Conservation (phyloP, 2,888 invertebrate genomes). For the Allygus modestus region DNA sequence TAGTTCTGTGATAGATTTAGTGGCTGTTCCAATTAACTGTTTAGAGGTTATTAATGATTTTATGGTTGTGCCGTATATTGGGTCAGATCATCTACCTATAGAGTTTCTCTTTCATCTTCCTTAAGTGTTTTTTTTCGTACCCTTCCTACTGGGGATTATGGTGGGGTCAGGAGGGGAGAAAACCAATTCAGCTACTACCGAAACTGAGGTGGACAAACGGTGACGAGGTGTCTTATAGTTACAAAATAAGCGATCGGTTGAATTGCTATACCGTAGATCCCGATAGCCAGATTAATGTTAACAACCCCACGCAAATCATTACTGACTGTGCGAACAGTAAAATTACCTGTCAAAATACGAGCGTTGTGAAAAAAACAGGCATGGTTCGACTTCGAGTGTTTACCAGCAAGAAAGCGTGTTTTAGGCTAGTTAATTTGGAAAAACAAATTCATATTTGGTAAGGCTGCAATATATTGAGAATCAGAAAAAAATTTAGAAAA, state of each 20-base stretch:
- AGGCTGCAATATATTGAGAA: background rate
- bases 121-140: background rate
- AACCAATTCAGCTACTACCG: background rate
- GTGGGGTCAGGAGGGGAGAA: background rate
- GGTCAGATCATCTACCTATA: slow-evolving; percentile 29
- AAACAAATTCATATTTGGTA: slow-evolving; percentile 8
- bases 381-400: slow-evolving; percentile 19
- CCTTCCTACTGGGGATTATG: background rate
- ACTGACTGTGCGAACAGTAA: background rate
- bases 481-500: background rate
- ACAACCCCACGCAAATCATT: background rate
- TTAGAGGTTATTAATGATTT: slow-evolving; percentile 39
- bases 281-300: background rate
- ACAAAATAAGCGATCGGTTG: background rate
- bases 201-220: background rate
- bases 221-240: background rate
- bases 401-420: background rate
- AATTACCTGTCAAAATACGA: background rate
- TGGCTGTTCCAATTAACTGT: slow-evolving; percentile 8
- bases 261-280: background rate
- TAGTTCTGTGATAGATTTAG: slow-evolving; percentile 61
- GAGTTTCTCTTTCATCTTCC: no score
- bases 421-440: slow-evolving; percentile 19
- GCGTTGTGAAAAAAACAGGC: background rate
- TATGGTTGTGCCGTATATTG: background rate